phyloP scores from a whole-genome alignment of 1,140 invertebrate species.

The Mactra quadrangularis region DNA sequence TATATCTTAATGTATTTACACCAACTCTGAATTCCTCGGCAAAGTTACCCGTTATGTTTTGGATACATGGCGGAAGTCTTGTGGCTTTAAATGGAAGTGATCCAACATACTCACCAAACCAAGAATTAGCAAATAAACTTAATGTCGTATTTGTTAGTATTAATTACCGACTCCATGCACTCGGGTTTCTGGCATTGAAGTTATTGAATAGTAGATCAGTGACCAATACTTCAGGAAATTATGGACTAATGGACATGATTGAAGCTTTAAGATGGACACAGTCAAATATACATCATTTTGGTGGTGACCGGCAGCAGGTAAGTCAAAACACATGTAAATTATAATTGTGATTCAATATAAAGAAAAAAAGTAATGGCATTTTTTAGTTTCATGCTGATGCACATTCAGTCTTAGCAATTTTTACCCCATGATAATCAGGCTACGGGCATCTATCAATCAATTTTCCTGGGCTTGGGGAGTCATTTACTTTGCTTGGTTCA shows the following conservation, averaged over 20 bases:
- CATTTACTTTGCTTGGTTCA: no score
- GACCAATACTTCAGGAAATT: conserved; percentile 92
- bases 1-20: conserved; percentile 77
- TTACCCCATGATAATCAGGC: no score
- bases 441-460: no score
- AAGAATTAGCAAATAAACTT: conserved; percentile 86
- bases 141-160: conserved; percentile 75
- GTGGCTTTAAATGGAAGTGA: conserved; percentile 82
- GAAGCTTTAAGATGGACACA: conserved; percentile 95
- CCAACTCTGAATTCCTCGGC: conserved; percentile 64
- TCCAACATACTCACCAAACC: conserved; percentile 45
- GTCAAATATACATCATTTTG: conserved; percentile 94
- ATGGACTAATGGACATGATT: conserved; percentile 95
- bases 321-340: no score
- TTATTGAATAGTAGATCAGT: conserved; percentile 59
- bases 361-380: no score
- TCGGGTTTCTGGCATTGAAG: conserved; percentile 40
- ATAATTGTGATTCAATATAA: no score
- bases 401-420: no score
- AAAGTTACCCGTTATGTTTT: conserved; percentile 89
- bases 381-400: no score
- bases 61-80: conserved; percentile 96
- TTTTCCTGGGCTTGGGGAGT: no score
- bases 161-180: conserved; percentile 72
- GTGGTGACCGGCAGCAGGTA: conserved; percentile 93